A percentile compares a stretch with the other conserved stretches of the same genome.
phyloP scores from a whole-genome alignment of 2,888 invertebrate genomes.

The Gymnocheta viridis region DNA sequence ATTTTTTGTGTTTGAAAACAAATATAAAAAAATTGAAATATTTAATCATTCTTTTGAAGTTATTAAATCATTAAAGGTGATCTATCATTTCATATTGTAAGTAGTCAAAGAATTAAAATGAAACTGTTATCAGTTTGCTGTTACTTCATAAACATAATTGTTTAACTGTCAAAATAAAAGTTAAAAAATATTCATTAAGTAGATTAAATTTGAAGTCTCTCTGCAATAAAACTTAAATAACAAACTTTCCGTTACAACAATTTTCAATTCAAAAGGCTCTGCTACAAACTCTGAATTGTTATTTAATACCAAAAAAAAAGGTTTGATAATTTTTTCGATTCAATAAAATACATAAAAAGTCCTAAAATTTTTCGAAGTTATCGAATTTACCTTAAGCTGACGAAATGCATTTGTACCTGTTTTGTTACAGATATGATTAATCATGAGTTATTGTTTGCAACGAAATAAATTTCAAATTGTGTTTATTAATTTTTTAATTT shows the following conservation, averaged over 20 bases:
- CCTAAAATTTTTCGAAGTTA: too few relatives aligned
- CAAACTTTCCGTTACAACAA: conserved; percentile 34
- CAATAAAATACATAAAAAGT: too few relatives aligned
- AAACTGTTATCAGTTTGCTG: conserved; percentile 50
- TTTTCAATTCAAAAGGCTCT: too few relatives aligned
- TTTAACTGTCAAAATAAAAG: conserved; percentile 42
- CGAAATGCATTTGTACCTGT: too few relatives aligned
- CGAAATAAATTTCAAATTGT: too few relatives aligned
- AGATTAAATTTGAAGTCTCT: not conserved
- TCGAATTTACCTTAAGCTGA: too few relatives aligned
- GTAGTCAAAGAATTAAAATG: not conserved
- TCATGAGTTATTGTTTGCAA: too few relatives aligned
- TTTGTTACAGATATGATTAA: too few relatives aligned
- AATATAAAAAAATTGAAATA: conserved; percentile 46
- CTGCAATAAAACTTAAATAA: not conserved
- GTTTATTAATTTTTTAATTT: too few relatives aligned
- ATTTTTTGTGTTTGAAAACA: conserved; percentile 43
- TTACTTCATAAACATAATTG: conserved; percentile 38
- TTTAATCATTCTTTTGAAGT: conserved; percentile 60
- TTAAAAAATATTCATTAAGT: not conserved
- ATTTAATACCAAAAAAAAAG: too few relatives aligned
- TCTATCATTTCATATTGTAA: conserved; percentile 47
- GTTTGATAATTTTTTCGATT: not conserved
- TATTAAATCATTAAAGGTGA: conserved; percentile 46
- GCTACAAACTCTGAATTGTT: too few relatives aligned